Base-by-base conservation (phyloP, 2,797 vertebrate genomes). In the Amazonetta brasiliensis region DNA sequence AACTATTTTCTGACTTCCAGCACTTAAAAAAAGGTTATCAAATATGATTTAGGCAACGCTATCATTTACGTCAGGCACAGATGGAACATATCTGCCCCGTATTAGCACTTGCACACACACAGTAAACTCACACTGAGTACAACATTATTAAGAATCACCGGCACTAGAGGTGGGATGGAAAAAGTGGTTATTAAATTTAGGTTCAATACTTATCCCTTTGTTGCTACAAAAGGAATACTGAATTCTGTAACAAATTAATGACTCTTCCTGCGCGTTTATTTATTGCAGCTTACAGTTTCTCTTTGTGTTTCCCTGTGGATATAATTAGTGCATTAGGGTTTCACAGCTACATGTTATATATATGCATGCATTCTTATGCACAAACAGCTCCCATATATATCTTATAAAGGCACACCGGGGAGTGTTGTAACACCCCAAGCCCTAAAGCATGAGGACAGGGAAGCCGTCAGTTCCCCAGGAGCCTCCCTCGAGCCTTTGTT, bases 1-100 rank as follows among this genome's bases (percentile, higher is more conserved):
- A 96, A 85, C 83, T 87, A 56, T 95, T 97, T 97, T 90, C 66
- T 91, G 89, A 86, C 84, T 95, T 90, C 41, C 35, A 78, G 26
- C 85, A 76, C 80, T 95, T 95, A 92, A 92, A 92, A 52, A 76
- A 80, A 87, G 92, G 50, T 77, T 76, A 93, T 91, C 90, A 91
- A 88, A 81, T 13, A 54, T 16, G 15, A 94, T 43, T 82, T 63
- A 68, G 72, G 72, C 79, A 91, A 85, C 58, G 81, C 39, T 16
- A 55, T 56, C 55, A 73, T 62, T 92, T 82, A 68, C 39, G 41
- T 63, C 31, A 91, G 76, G 77, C 52, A 23, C 0, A 62, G 82
- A 64, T 46, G 37, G 87, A 64, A 87, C 74, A 66, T 19, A 80
- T 67, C 74, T 81, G 31, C 59, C 14, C 4, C n/a, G 46, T 25